These are phyloP conservation scores for Epirrhoe alternata DNA, from an alignment of 2,888 invertebrate genomes.

Conservation along the genomic window DNA sequence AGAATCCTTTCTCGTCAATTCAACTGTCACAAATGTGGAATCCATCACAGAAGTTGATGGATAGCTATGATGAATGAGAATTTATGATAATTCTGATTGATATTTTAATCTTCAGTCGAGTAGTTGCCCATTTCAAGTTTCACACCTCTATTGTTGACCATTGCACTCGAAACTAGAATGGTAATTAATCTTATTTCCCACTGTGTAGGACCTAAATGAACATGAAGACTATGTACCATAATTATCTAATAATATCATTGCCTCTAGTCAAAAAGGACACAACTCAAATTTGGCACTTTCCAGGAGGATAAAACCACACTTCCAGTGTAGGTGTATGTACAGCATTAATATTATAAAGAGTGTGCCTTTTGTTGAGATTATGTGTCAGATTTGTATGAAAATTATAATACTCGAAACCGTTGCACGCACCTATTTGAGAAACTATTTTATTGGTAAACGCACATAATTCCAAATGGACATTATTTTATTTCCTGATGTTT, in stretches of 20 bases:
- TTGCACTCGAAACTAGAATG: slow-evolving; percentile 34
- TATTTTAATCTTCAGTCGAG: slow-evolving; percentile 74
- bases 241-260: too few relatives aligned
- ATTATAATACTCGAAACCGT: too few relatives aligned
- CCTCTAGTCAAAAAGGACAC: too few relatives aligned
- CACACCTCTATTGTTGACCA: slow-evolving; percentile 56
- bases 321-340: too few relatives aligned
- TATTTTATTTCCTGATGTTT: slow-evolving; percentile 11
- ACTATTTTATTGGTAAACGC: too few relatives aligned
- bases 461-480: too few relatives aligned
- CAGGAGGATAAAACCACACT: too few relatives aligned
- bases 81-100: slow-evolving; percentile 78
- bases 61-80: slow-evolving; percentile 73
- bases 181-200: slow-evolving; percentile 20
- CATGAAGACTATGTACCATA: slow-evolving; percentile 4
- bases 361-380: too few relatives aligned
- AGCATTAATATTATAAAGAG: too few relatives aligned
- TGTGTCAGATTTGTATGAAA: too few relatives aligned
- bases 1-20: slow-evolving; percentile 67
- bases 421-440: too few relatives aligned
- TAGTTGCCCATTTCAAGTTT: slow-evolving; percentile 62
- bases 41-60: slow-evolving; percentile 74
- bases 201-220: slow-evolving; percentile 2
- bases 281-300: too few relatives aligned
- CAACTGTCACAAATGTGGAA: slow-evolving; percentile 78